These are phyloP conservation scores for Anticlea derivata DNA, from an alignment of 2,888 invertebrate species.

Conservation along the genomic window DNA sequence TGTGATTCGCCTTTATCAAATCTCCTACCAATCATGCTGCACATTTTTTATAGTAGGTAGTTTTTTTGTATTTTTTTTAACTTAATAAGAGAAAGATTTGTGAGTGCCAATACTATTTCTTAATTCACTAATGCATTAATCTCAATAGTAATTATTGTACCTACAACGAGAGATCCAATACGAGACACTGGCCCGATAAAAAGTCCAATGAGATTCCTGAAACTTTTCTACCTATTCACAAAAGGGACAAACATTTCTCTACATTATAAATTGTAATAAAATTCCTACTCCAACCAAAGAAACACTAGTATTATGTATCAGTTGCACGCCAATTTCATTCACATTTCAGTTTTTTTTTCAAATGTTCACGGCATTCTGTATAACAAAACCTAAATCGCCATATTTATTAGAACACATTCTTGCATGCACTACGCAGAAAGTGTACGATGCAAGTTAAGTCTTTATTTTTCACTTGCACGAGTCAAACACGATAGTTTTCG, in stretches of 20 bases:
- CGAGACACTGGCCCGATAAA: constrained; percentile 56
- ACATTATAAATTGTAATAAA: constrained; percentile 13
- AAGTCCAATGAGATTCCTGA: constrained; percentile 27
- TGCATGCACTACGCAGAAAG: neutral
- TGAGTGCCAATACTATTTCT: constrained; percentile 45
- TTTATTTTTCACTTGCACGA: constrained; percentile 28
- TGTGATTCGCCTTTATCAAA: too few species aligned
- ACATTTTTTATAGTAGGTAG: too few species aligned
- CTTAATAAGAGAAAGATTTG: constrained; percentile 7
- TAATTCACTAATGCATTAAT: constrained; percentile 83
- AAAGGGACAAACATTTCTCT: constrained; percentile 14
- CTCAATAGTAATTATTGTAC: constrained; percentile 63
- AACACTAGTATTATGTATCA: constrained; percentile 10
- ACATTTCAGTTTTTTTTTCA: neutral
- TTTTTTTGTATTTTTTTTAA: too few species aligned
- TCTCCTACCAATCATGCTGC: too few species aligned
- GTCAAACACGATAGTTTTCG: constrained; percentile 24
- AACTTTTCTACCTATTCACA: constrained; percentile 30
- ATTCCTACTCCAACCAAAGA: constrained; percentile 11
- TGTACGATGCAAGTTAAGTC: constrained; percentile 9
- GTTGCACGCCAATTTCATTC: constrained; percentile 4
- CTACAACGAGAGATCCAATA: constrained; percentile 73
- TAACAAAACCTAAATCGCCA: neutral
- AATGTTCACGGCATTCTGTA: neutral
- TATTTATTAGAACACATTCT: neutral